A percentile compares a stretch with the other conserved stretches of the same genome.
phyloP scores from a whole-genome alignment of 2,113 vertebrate genomes.

The Ammodytes dubius region DNA sequence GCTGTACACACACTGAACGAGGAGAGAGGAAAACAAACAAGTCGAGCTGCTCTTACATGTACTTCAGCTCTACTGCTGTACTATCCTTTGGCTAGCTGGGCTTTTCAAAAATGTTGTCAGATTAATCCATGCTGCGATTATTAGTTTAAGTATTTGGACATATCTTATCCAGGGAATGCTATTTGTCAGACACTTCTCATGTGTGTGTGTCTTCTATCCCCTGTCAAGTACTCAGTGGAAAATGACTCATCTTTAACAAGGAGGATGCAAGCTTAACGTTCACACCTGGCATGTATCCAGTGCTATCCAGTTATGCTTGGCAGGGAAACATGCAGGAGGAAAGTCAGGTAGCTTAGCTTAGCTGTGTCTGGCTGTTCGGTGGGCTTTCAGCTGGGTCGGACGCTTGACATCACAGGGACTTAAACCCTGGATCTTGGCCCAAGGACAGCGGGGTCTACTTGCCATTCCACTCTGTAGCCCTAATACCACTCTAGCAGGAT shows the following conservation, averaged over 20 bases:
- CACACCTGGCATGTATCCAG: conserved; percentile 39
- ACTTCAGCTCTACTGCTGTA: background rate
- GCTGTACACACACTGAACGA: background rate
- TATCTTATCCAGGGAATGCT: background rate
- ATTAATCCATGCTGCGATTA: background rate
- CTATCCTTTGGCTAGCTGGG: background rate
- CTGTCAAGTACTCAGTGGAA: background rate
- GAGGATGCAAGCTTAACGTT: conserved; percentile 23
- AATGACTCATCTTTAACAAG: conserved; percentile 31
- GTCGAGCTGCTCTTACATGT: background rate
- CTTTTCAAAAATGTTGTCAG: background rate
- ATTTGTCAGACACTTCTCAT: conserved; percentile 7
- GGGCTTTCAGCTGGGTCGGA: conserved; percentile 30
- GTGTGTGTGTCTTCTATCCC: background rate
- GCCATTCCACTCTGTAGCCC: conserved; percentile 56
- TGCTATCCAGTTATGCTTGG: conserved; percentile 25
- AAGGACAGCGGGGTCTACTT: conserved; percentile 57
- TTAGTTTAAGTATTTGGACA: background rate
- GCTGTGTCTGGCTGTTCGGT: conserved; percentile 35
- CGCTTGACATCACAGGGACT: conserved; percentile 44
- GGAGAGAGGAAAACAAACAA: background rate
- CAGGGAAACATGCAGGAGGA: conserved; percentile 39
- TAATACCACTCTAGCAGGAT: conserved; percentile 44
- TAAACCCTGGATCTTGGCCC: conserved; percentile 56
- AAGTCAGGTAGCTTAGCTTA: conserved; percentile 49